Evolutionary conservation across 2,113 vertebrate species (phyloP), one percentile per base, ranked within the genome.

Genomic region (Dipodomys stephensi): DNA sequence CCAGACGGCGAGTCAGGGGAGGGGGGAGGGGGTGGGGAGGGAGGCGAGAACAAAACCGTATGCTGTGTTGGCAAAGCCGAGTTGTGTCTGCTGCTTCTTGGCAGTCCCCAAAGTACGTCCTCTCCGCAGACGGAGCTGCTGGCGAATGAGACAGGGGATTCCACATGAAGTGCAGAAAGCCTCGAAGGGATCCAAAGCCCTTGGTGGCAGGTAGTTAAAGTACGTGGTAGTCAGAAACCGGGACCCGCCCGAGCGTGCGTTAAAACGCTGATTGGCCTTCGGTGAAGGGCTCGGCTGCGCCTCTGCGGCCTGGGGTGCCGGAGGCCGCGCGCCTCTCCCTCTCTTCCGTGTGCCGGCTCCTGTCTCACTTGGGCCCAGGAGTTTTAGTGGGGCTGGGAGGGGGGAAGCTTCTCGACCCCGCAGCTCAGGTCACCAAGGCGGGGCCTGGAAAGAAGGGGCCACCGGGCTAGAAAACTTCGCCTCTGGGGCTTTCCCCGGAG

Each of bases 21-120:
- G 39, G 39, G 39, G 39, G 39, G 5, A 96, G 97, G 95, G 92
- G 95, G 96, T 65, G 94, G 95, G 96, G 95, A 92, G 95, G 90
- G 89, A 87, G 93, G 96, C 88, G 87, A 97, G 97, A 98, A 97
- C 97, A 98, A 98, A 98, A 98, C 97, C 96, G 90, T 88, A 76
- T 95, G 97, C 96, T 93, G 96, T 95, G 76, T 57, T 97, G 97
- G 96, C 98, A 85, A 72, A 62, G 97, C 94, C 90, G 97, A 97
- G 94, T 96, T 96, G 86, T 97, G 96, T 96, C 97, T 97, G 97
- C 97, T 93, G 97, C 96, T 95, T 96, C 96, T 96, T 97, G 97
- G 97, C 97, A 97, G 83, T 95, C 96, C 95, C 87, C 89, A 87
- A 92, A 97, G 97, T 86, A 92, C 77, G 95, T 97, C 94, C 96